These are phyloP conservation scores for Sebastes ruberrimus DNA, from an alignment of 2,797 vertebrate genomes.

Conservation along the genomic window DNA sequence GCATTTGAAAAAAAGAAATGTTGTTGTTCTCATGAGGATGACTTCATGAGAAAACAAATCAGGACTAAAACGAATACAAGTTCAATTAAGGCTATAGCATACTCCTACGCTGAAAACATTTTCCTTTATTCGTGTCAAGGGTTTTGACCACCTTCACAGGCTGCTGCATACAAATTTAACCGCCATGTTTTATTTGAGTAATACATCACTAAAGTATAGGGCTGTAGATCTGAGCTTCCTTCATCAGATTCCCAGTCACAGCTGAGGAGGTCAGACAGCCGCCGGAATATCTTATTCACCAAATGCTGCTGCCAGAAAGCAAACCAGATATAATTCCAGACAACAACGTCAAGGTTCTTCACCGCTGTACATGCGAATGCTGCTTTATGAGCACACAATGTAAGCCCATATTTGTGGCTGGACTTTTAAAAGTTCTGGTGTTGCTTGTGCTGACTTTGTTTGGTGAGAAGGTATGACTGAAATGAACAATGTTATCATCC, in stretches of 20 bases:
- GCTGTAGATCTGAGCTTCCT: not conserved
- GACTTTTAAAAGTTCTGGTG: not conserved
- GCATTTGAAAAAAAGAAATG: not conserved
- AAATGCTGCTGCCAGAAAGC: not conserved
- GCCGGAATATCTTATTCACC: too few relatives aligned
- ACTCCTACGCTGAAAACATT: not conserved
- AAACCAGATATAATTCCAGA: not conserved
- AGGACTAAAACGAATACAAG: not conserved
- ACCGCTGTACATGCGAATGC: not conserved
- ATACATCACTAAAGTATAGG: not conserved
- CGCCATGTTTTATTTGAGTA: not conserved
- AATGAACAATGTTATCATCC: not conserved
- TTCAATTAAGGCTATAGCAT: not conserved
- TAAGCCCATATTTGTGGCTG: not conserved
- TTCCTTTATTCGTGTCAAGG: not conserved
- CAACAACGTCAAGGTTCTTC: not conserved
- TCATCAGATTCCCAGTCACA: conserved; percentile 7
- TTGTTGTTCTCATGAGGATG: not conserved
- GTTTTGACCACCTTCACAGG: not conserved
- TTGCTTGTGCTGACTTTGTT: not conserved
- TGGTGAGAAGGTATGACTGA: not conserved
- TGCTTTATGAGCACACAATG: not conserved
- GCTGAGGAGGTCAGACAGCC: too few relatives aligned
- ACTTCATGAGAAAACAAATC: not conserved
- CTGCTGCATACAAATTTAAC: not conserved